These are phyloP conservation scores for Spicauda simplicius DNA, from an alignment of 2,888 invertebrate genomes.

Conservation along the genomic window DNA sequence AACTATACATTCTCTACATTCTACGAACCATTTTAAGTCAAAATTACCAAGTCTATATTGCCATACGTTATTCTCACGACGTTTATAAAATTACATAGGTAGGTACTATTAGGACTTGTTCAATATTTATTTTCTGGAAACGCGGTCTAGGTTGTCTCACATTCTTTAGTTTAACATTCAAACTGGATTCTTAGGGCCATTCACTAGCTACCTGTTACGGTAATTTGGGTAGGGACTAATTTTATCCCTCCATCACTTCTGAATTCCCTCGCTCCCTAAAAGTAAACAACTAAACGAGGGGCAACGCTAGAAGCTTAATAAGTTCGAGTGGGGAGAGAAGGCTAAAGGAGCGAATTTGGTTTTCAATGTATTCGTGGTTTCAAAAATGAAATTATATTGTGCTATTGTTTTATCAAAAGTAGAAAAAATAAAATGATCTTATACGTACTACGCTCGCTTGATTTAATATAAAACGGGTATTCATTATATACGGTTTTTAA, in stretches of 20 bases:
- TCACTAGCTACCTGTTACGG: conserved; percentile 23
- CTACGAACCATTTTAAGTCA: too few relatives aligned
- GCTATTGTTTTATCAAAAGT: not conserved
- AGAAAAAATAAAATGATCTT: not conserved
- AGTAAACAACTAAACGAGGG: conserved; percentile 11
- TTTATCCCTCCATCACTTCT: conserved; percentile 24
- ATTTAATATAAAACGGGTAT: too few relatives aligned
- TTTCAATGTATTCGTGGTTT: not conserved
- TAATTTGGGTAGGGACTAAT: conserved; percentile 18
- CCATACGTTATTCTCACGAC: too few relatives aligned
- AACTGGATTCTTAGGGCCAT: not conserved
- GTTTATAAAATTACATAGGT: too few relatives aligned
- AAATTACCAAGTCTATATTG: too few relatives aligned
- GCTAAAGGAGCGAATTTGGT: not conserved
- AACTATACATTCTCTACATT: too few relatives aligned
- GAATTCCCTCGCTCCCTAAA: conserved; percentile 25
- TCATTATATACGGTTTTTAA: too few relatives aligned
- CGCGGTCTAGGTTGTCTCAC: not conserved
- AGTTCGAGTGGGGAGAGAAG: conserved; percentile 6
- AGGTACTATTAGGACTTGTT: too few relatives aligned
- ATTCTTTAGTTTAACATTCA: not conserved
- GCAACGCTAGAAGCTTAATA: not conserved
- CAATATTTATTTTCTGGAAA: not conserved
- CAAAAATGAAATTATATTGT: not conserved
- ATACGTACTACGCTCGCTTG: too few relatives aligned